Percentiles rank a stretch among this genome's conserved stretches.
These are phyloP conservation scores for Scarus forsteni DNA, from an alignment of 2,797 vertebrate genomes.

Conservation along the genomic window DNA sequence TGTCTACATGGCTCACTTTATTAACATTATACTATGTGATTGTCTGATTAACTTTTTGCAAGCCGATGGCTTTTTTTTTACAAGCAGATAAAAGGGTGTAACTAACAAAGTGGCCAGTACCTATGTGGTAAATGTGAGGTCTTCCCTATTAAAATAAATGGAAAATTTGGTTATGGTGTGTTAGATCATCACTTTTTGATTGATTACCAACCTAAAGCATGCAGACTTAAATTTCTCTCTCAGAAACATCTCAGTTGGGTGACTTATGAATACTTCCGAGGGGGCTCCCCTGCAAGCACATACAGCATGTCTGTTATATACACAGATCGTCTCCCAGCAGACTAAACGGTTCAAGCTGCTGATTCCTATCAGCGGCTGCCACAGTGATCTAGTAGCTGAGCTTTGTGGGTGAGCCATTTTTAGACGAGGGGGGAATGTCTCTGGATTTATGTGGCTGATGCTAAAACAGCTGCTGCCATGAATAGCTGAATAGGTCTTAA, in stretches of 20 bases:
- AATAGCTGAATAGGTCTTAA: conserved; percentile 63
- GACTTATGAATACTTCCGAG: background rate
- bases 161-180: too few relatives aligned
- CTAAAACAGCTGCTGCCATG: conserved; percentile 76
- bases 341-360: conserved; percentile 16
- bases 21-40: too few relatives aligned
- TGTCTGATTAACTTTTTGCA: too few relatives aligned
- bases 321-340: conserved; percentile 3
- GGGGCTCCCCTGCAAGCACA: background rate
- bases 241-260: background rate
- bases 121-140: too few relatives aligned
- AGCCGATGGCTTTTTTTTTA: too few relatives aligned
- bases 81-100: too few relatives aligned
- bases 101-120: too few relatives aligned
- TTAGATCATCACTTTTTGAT: background rate
- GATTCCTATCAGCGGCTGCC: conserved; percentile 62
- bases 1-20: too few relatives aligned
- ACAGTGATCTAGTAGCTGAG: conserved; percentile 55
- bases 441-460: conserved; percentile 68
- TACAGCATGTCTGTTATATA: conserved; percentile 2
- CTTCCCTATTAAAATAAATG: too few relatives aligned
- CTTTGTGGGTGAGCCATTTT: conserved; percentile 73
- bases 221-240: background rate
- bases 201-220: background rate
- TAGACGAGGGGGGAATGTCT: conserved; percentile 67